Evolutionary conservation across 1,140 invertebrate genomes (phyloP).

Genomic region (Tetramorium simillimum): DNA sequence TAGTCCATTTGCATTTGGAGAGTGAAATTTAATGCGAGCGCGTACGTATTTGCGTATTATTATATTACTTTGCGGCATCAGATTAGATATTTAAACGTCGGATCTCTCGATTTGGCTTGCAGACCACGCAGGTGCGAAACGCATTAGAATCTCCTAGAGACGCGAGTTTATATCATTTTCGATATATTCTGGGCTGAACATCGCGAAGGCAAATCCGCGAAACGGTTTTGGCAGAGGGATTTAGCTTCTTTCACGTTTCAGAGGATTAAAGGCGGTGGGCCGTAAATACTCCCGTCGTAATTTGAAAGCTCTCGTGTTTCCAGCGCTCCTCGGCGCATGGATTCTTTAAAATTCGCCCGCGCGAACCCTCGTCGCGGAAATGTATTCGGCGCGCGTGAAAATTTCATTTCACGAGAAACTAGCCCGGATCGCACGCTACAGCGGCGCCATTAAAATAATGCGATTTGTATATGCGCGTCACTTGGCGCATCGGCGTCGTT

Average conservation of each 20-base stretch:
- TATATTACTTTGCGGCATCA: neutral
- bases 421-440: neutral
- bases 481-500: constrained; percentile 8
- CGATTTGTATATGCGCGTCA: constrained; percentile 1
- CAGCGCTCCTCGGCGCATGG: neutral
- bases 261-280: constrained; percentile 16
- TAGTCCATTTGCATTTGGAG: constrained; percentile 7
- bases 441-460: constrained; percentile 30
- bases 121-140: neutral
- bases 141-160: neutral
- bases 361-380: neutral
- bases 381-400: constrained; percentile 10
- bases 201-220: neutral
- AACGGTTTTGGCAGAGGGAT: neutral
- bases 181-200: neutral
- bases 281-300: constrained; percentile 35
- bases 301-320: constrained; percentile 38
- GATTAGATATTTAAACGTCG: neutral
- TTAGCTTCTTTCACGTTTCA: constrained; percentile 17
- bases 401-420: constrained; percentile 43
- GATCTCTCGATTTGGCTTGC: neutral
- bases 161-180: neutral
- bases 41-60: neutral
- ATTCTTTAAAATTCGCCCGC: constrained; percentile 18
- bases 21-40: constrained; percentile 21